A percentile compares a stretch with the other conserved stretches of the same genome.
Conservation (phyloP, 2,888 invertebrate species). For the Andrena minutula region DNA sequence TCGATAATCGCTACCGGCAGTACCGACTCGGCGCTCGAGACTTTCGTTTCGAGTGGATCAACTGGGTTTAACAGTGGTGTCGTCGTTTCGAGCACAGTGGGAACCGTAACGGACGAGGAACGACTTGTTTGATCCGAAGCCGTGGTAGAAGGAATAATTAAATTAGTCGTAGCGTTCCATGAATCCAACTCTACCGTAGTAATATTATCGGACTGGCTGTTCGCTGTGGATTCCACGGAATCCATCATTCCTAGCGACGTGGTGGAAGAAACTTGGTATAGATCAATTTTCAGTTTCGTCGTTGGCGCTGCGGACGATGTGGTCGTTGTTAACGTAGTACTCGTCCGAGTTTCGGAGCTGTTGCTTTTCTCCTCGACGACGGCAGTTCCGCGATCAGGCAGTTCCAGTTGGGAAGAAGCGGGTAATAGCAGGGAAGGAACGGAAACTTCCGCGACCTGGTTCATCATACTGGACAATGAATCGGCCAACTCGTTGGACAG, state of each 20-base stretch:
- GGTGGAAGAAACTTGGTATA: not conserved
- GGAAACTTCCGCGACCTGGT: slow-evolving; percentile 76
- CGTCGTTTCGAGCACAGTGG: not conserved
- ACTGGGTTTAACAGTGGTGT: not conserved
- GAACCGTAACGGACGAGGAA: not conserved
- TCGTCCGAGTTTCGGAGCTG: not conserved
- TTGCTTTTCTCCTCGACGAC: not conserved
- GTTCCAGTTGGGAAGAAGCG: slow-evolving; percentile 43
- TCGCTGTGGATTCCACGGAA: not conserved
- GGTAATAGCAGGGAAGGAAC: slow-evolving; percentile 68
- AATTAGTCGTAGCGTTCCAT: not conserved
- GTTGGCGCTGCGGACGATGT: not conserved
- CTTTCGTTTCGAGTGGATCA: not conserved
- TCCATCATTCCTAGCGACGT: too few relatives aligned
- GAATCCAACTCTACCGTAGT: not conserved
- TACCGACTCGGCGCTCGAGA: not conserved
- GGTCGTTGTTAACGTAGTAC: not conserved
- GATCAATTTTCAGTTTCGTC: not conserved
- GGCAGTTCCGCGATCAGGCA: not conserved
- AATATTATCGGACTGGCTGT: not conserved
- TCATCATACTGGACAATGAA: slow-evolving; percentile 79
- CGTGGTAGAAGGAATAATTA: not conserved
- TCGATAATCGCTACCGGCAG: slow-evolving; percentile 19
- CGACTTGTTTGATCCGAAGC: not conserved
- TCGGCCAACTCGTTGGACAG: slow-evolving; percentile 76